Conservation (phyloP, 2,888 invertebrate genomes). For the Pomacea canaliculata region DNA sequence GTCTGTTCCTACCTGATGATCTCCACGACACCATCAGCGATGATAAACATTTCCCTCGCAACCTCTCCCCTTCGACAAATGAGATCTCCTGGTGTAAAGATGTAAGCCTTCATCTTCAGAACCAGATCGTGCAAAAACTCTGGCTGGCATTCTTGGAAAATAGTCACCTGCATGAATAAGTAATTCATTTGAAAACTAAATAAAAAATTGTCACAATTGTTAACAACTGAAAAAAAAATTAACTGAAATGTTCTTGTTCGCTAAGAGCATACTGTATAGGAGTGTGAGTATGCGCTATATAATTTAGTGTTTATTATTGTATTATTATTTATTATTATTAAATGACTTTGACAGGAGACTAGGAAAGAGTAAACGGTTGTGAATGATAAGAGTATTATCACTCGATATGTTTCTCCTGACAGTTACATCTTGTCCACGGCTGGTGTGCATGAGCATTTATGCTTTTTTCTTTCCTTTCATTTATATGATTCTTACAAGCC, state of each 20-base stretch:
- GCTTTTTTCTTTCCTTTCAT: too few relatives aligned
- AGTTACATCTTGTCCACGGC: too few relatives aligned
- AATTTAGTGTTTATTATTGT: too few relatives aligned
- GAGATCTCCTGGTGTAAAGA: slow-evolving; percentile 96
- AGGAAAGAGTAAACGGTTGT: not conserved
- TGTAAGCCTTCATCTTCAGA: slow-evolving; percentile 97
- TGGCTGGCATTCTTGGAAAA: slow-evolving; percentile 96
- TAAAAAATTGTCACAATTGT: not conserved
- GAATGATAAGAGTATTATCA: too few relatives aligned
- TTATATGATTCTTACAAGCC: too few relatives aligned
- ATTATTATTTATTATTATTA: not conserved
- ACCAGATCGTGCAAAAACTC: slow-evolving; percentile 97
- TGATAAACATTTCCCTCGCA: slow-evolving; percentile 97
- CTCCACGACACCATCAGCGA: slow-evolving; percentile 95
- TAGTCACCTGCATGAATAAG: slow-evolving; percentile 81
- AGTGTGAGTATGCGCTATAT: too few relatives aligned
- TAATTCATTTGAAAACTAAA: not conserved
- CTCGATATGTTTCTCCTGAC: too few relatives aligned
- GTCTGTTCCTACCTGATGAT: slow-evolving; percentile 77
- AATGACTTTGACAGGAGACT: not conserved
- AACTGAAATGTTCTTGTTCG: too few relatives aligned
- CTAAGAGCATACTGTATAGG: too few relatives aligned
- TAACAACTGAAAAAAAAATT: too few relatives aligned
- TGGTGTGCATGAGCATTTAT: too few relatives aligned
- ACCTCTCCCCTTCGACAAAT: slow-evolving; percentile 96